A percentile compares a stretch with the other conserved stretches of the same genome.
Evolutionary conservation across 1,140 invertebrate species (phyloP).

Genomic region (Pogonomyrmex californicus): DNA sequence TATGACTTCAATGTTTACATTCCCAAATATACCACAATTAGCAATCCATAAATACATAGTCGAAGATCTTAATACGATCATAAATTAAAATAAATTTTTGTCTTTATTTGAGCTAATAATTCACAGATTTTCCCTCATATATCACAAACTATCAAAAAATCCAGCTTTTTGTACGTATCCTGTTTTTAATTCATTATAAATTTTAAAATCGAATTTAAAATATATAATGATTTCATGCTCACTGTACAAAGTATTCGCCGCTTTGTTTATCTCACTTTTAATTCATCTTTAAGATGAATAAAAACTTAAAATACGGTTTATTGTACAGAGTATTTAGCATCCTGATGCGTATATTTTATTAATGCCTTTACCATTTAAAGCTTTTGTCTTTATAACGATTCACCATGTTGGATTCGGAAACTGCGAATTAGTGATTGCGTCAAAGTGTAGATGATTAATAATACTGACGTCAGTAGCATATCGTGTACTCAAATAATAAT

Average conservation of each 20-base stretch:
- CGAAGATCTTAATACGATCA: constrained; percentile 13
- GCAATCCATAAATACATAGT: constrained; percentile 37
- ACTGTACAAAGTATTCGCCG: neutral
- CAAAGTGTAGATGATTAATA: constrained; percentile 12
- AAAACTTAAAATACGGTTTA: constrained; percentile 26
- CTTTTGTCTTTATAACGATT: neutral
- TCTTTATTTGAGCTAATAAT: constrained; percentile 14
- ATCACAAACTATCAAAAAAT: constrained; percentile 35
- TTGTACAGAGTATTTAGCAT: constrained; percentile 13
- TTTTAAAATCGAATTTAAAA: constrained; percentile 13
- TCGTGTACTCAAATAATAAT: neutral
- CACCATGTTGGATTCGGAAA: constrained; percentile 18
- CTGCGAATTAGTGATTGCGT: neutral
- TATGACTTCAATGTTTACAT: neutral
- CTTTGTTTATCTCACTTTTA: neutral
- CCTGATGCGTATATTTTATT: constrained; percentile 2
- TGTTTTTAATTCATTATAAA: neutral
- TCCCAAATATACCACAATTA: neutral
- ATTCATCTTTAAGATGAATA: constrained; percentile 19
- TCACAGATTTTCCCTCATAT: constrained; percentile 12
- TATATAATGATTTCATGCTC: constrained; percentile 12
- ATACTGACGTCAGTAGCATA: constrained; percentile 16
- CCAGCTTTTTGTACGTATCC: neutral
- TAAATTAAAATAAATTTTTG: constrained; percentile 15
- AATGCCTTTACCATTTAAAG: neutral